Conservation (phyloP, 1,140 invertebrate species). For the Papilio helenus region DNA sequence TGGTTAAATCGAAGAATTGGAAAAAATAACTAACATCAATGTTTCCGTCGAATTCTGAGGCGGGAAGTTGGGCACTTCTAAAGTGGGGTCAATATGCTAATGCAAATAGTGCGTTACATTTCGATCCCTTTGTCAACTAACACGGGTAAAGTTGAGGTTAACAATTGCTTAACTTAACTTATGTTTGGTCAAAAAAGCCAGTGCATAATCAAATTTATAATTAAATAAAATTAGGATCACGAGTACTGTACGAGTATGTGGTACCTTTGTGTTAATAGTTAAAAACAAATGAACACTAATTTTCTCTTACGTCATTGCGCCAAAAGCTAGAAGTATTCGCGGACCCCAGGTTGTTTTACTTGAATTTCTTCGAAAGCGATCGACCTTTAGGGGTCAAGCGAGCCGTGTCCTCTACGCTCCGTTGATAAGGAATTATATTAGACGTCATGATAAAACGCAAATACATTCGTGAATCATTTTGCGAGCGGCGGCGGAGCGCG, state of each 20-base stretch:
- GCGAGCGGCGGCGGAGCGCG: neutral
- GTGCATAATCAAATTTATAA: too few relatives aligned
- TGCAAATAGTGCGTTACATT: neutral
- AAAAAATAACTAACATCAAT: neutral
- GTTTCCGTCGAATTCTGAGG: neutral
- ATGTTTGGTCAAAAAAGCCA: too few relatives aligned
- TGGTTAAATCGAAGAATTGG: neutral
- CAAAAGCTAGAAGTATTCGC: neutral
- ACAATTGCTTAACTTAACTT: too few relatives aligned
- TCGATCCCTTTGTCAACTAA: neutral
- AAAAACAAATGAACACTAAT: neutral
- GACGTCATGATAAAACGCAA: neutral
- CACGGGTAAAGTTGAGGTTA: neutral
- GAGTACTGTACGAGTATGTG: neutral
- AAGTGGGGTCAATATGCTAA: constrained; percentile 4
- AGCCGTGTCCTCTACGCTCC: constrained; percentile 15
- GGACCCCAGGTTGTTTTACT: neutral
- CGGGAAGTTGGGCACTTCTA: neutral
- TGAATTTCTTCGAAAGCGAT: neutral
- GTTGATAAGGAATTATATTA: constrained; percentile 4
- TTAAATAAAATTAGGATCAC: too few relatives aligned
- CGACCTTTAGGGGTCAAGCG: constrained; percentile 13
- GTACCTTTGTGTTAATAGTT: neutral
- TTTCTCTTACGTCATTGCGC: neutral
- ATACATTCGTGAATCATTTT: constrained; percentile 16